Evolutionary conservation across 2,888 invertebrate genomes (phyloP), one percentile per base, ranked within the genome.

Genomic region (Byasa hedistus): DNA sequence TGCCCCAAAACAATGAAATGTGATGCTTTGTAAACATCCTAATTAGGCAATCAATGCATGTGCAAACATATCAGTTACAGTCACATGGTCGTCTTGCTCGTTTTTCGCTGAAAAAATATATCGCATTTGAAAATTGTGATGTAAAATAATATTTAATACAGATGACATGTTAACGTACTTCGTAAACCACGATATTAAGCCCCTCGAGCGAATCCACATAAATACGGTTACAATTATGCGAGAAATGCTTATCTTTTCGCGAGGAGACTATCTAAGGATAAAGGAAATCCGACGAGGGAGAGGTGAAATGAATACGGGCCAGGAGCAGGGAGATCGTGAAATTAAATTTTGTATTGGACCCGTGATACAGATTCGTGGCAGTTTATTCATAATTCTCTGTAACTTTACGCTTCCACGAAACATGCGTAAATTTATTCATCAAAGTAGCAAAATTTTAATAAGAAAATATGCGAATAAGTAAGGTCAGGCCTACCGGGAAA

Each of bases 171-270:
- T 54, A 54, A 54, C 12, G 22, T 22, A 22, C 52, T 54, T 19
- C 19, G 22, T 64, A 39, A 59, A 44, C 27, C 64, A 3, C 58
- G 39, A 21, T 10, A 32, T 51, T 59, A 55, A 59, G 59, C 22
- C 44, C 39, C 54, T 55, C 44, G 27, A n/a, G 39, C 54, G 59
- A 64, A 64, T 44, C 59, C 64, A 64, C 64, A 64, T 55, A 64
- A 64, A 59, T 59, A 64, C 59, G 44, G 59, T 54, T 27, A 64
- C 44, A 64, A 64, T 64, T 59, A 59, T 59, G 59, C 39, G 59
- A 36, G 52, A 55, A 64, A 59, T 44, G 44, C 44, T 59, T 55
- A 64, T 59, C 27, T 59, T 59, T 59, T 64, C 51, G 27, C 58
- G 54, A 64, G 27, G 39, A 44, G 36, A 48, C 55, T n/a, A 48